Conservation (phyloP, 2,113 vertebrate genomes). For the Trachemys scripta region DNA sequence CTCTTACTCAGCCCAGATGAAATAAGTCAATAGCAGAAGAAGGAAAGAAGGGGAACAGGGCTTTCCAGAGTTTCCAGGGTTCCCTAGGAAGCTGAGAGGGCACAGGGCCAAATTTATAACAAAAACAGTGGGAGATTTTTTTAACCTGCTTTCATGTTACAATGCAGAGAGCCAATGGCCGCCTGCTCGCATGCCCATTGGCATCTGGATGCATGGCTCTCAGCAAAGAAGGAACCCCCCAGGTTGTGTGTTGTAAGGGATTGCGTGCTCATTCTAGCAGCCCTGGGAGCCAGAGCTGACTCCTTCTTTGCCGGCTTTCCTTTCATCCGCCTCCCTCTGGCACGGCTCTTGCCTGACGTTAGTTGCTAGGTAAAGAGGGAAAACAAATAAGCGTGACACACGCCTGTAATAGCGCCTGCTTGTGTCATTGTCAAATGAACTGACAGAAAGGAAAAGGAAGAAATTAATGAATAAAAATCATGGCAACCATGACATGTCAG, state of each 20-base stretch:
- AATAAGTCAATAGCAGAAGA: neutral
- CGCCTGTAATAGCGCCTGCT: neutral
- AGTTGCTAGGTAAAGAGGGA: constrained; percentile 34
- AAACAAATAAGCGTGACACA: constrained; percentile 18
- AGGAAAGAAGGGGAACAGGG: neutral
- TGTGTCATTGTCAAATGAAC: neutral
- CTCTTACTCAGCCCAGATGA: neutral
- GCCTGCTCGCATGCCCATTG: neutral
- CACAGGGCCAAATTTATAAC: neutral
- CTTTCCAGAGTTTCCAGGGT: neutral
- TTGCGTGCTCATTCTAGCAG: neutral
- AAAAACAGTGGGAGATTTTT: neutral
- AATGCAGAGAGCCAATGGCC: neutral
- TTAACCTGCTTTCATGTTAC: neutral
- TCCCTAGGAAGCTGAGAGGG: neutral
- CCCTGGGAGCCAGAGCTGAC: neutral
- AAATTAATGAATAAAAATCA: neutral
- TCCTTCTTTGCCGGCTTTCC: neutral
- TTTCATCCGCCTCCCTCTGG: neutral
- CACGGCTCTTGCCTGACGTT: neutral
- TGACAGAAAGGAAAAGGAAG: neutral
- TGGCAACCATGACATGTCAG: neutral
- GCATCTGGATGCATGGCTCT: neutral
- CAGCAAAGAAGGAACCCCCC: constrained; percentile 33
- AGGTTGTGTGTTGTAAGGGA: neutral